Base-by-base conservation (phyloP, 2,888 invertebrate genomes). In the Dynastes tityus region DNA sequence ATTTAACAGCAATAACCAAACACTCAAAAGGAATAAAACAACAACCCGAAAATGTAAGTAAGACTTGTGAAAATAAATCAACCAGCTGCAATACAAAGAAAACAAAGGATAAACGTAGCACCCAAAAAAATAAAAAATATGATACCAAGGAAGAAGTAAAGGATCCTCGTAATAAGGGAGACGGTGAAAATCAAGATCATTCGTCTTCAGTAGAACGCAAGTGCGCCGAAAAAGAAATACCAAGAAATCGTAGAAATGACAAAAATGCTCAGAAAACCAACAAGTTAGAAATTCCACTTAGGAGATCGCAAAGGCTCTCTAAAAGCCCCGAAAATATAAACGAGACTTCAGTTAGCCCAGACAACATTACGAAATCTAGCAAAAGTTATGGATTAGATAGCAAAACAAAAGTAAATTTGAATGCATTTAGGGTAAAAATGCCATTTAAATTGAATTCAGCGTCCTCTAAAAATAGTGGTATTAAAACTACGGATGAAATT, bases 21-120 rank as follows among this genome's bases (percentile, higher is more conserved):
- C 40, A 40, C 5, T 40, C 40, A 40, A 40, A 40, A 40, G 40
- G 1, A 40, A 40, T 9, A 40, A 40, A 40, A 6, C 40, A 40
- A 27, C 32, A 29, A 1, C 2, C 63, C 2, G 29, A 63, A 63
- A 2, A 63, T 29, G 27, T 13, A 32, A 29, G 9, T 13, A n/a
- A 8, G 0, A 63, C 13, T 63, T 63, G 29, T 32, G 8, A 32
- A 63, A 29, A 63, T 32, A 63, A 63, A 11, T 29, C 11, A 63
- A 29, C 6, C 3, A 32, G 13, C 11, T 1, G 9, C 6, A 11
- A 32, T 37, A 63, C 32, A 29, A 65, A 40, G 32, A 37, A 65
- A 40, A 78, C 84, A 61, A 76, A 80, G 71, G 75, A 37, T 76
- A 80, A 80, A 80, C 79, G 79, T 73, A 80, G 32, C 80, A 78